Percentiles rank a stretch among this genome's conserved stretches.
Evolutionary conservation across 2,888 invertebrate species (phyloP).

Genomic region (Drosophila stalkeri): DNA sequence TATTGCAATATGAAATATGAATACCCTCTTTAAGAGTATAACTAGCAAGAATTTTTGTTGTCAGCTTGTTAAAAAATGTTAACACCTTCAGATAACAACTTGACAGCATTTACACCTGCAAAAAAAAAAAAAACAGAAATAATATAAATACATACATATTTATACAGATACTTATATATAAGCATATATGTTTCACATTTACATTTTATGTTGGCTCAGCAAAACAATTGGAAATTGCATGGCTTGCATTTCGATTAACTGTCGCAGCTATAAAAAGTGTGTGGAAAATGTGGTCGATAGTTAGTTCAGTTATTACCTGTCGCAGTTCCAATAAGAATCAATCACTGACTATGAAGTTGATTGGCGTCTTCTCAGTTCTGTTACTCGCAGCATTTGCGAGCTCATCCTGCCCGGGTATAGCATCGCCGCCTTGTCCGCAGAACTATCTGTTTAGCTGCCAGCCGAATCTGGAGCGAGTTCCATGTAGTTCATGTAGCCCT

Average conservation of each 20-base stretch:
- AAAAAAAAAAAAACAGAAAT: constrained; percentile 13
- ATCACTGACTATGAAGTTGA: constrained; percentile 56
- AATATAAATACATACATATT: not conserved
- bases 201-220: constrained; percentile 16
- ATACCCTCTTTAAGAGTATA: not conserved
- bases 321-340: not conserved
- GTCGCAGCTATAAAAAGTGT: constrained; percentile 27
- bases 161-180: not conserved
- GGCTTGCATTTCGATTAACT: constrained; percentile 9
- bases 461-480: constrained; percentile 69
- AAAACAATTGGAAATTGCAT: constrained; percentile 19
- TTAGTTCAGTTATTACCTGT: constrained; percentile 17
- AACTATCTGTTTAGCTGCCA: constrained; percentile 78
- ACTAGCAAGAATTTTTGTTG: not conserved
- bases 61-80: constrained; percentile 15
- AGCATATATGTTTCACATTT: not conserved
- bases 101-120: constrained; percentile 4
- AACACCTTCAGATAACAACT: constrained; percentile 14
- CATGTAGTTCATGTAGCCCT: constrained; percentile 45
- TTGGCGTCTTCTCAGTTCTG: constrained; percentile 36
- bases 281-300: not conserved
- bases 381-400: constrained; percentile 36
- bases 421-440: constrained; percentile 71
- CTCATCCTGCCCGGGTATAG: constrained; percentile 48
- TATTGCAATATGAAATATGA: too few species aligned